Base-by-base conservation (phyloP, 2,888 invertebrate genomes). In the Poecilus cupreus region DNA sequence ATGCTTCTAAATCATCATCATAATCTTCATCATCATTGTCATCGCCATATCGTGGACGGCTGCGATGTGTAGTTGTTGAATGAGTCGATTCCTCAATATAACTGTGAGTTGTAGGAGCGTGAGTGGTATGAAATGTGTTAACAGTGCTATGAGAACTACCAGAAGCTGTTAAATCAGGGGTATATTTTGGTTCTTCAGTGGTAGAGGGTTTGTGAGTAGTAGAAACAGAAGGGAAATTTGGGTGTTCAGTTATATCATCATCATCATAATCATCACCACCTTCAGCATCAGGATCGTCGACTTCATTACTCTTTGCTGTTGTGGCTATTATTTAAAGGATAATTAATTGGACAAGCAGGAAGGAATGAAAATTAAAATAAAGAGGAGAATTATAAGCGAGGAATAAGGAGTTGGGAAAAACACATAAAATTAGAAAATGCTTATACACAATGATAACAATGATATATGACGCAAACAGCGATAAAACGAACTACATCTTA, bases 251-350 rank as follows among this genome's bases (percentile, higher is more conserved):
- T 10, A 81, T 75, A 18, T 75, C 75, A 39, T 32, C 81, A 75
- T 81, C 75, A 75, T 81, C 74, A 26, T 81, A 57, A 81, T 81
- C 81, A 20, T 75, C 81, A 43, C 32, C 80, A 72, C 75, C 81
- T 75, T 81, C 81, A 46, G 81, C 64, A 39, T 81, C 81, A 60
- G 74, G 75, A 81, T 81, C 81, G 24, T 51, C 13, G 51, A 46
- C 26, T 75, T 81, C 49, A 43, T 81, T 74, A 20, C 24, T 8
- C 72, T 72, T 80, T 37, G 72, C 20, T 24, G 39, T 39, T 39
- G 80, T 68, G 13, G 22, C 37, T 72, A 49, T 43, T 24, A 26
- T 22, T 13, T 60, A 22, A 60, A 24, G 70, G 70, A 60, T 57
- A 18, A 57, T 46, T 46, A 46, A 22, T 43, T 18, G 70, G 70